Evolutionary conservation across 2,888 invertebrate genomes (phyloP).

Genomic region (Scaptomyza polygonia): DNA sequence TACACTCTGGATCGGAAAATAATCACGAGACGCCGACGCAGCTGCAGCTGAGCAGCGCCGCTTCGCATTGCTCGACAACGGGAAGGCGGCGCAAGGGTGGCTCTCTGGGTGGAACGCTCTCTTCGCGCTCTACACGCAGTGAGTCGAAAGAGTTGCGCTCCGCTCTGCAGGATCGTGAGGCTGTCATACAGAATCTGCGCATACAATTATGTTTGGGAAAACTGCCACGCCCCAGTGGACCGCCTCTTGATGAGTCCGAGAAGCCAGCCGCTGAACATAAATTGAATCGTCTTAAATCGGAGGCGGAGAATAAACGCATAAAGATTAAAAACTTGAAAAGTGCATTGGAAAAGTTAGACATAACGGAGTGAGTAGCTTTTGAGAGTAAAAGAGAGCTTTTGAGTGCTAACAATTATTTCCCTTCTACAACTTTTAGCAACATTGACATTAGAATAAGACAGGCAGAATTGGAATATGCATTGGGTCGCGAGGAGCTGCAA

Average conservation of each 20-base stretch:
- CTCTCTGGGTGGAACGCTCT: slow-evolving; percentile 81
- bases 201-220: slow-evolving; percentile 83
- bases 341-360: slow-evolving; percentile 92
- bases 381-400: neutral
- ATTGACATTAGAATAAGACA: slow-evolving; percentile 95
- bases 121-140: slow-evolving; percentile 71
- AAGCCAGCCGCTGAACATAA: slow-evolving; percentile 87
- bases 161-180: slow-evolving; percentile 91
- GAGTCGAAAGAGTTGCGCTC: slow-evolving; percentile 88
- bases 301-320: slow-evolving; percentile 91
- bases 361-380: slow-evolving; percentile 90
- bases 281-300: slow-evolving; percentile 86
- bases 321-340: slow-evolving; percentile 93
- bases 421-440: slow-evolving; percentile 86
- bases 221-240: slow-evolving; percentile 83
- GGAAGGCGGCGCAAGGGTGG: slow-evolving; percentile 86
- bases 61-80: slow-evolving; percentile 81
- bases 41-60: slow-evolving; percentile 88
- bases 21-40: slow-evolving; percentile 94
- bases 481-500: slow-evolving; percentile 94
- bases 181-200: slow-evolving; percentile 89
- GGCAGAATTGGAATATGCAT: slow-evolving; percentile 94
- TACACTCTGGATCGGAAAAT: slow-evolving; percentile 66
- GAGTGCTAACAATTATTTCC: neutral
- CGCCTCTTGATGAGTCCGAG: slow-evolving; percentile 86